phyloP scores from a whole-genome alignment of 1,140 invertebrate species.

The Pseudachorutes palmiensis region DNA sequence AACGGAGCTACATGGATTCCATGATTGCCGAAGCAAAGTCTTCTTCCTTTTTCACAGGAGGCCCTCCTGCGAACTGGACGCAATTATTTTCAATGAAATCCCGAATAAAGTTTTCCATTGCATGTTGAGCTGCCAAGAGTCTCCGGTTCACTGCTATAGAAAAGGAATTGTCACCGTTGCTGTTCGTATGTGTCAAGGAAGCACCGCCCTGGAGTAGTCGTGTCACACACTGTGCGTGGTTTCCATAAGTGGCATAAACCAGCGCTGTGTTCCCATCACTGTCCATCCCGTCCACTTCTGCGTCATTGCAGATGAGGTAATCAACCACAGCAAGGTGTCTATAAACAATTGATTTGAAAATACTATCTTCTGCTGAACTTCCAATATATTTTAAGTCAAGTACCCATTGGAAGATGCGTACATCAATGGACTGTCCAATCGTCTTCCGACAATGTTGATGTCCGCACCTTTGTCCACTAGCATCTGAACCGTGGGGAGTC shows the following conservation, averaged over 20 bases:
- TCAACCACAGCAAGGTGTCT: conserved; percentile 25
- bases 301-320: conserved; percentile 19
- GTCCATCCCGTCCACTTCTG: conserved; percentile 20
- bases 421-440: conserved; percentile 26
- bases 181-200: conserved; percentile 20
- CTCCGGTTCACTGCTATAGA: conserved; percentile 23
- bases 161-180: conserved; percentile 25
- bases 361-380: not conserved
- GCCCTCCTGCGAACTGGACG: not conserved
- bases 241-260: conserved; percentile 27
- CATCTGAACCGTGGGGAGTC: conserved; percentile 17
- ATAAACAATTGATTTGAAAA: not conserved
- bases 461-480: conserved; percentile 26
- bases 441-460: conserved; percentile 16
- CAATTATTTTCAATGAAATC: conserved; percentile 23
- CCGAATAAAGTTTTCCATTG: conserved; percentile 33
- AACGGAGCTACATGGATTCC: not conserved
- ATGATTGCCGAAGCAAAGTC: not conserved
- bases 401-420: conserved; percentile 26
- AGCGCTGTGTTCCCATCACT: conserved; percentile 31
- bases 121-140: conserved; percentile 28
- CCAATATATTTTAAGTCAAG: too few relatives aligned
- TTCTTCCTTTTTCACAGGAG: not conserved
- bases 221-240: conserved; percentile 23
- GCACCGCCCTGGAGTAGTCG: conserved; percentile 25